phyloP scores from a whole-genome alignment of 1,140 invertebrate genomes.

The Heliothis virescens region DNA sequence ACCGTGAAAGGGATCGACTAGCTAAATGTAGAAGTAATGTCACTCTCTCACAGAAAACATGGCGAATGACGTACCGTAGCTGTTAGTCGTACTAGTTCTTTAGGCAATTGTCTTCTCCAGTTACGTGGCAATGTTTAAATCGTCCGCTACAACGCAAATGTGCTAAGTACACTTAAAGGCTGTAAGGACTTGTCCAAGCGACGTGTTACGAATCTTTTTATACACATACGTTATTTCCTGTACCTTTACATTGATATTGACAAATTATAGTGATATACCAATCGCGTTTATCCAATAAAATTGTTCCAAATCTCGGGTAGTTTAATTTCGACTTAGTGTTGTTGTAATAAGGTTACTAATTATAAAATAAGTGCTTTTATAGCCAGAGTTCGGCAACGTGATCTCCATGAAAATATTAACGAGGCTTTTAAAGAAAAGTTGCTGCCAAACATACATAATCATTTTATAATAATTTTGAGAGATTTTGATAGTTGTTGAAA shows the following conservation, averaged over 20 bases:
- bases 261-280: conserved; percentile 23
- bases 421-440: conserved; percentile 18
- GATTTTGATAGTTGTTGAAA: background rate
- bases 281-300: background rate
- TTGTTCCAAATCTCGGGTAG: conserved; percentile 21
- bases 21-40: background rate
- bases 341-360: background rate
- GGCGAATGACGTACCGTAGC: background rate
- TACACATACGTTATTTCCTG: conserved; percentile 17
- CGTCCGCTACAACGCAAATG: conserved; percentile 1
- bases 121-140: background rate
- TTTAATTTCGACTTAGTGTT: conserved; percentile 29
- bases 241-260: conserved; percentile 10
- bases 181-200: conserved; percentile 17
- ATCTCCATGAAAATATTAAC: conserved; percentile 31
- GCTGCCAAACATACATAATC: conserved; percentile 49
- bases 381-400: conserved; percentile 10
- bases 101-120: conserved; percentile 3
- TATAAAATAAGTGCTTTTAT: background rate
- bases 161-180: conserved; percentile 39
- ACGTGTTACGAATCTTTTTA: conserved; percentile 32
- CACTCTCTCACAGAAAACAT: background rate
- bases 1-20: background rate
- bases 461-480: conserved; percentile 22
- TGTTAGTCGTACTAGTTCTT: background rate